Conservation (phyloP, 2,888 invertebrate species). For the Diarsia dahlii region DNA sequence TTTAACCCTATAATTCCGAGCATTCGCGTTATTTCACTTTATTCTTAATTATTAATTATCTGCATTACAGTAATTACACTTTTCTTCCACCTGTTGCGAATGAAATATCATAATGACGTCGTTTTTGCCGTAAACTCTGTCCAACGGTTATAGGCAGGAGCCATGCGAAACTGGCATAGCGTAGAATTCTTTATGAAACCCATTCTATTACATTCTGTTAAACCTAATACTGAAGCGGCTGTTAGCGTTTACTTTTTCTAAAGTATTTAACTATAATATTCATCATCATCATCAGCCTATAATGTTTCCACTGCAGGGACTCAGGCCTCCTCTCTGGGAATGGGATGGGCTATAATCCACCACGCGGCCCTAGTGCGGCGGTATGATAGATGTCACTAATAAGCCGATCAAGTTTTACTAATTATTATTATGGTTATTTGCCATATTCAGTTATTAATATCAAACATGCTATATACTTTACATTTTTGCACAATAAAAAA, state of each 20-base stretch:
- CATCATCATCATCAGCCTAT: too few species aligned
- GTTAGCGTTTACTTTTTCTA: background rate
- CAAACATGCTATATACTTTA: background rate
- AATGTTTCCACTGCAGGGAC: too few species aligned
- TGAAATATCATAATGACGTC: conserved; percentile 52
- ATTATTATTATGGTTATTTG: background rate
- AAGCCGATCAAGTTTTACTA: background rate
- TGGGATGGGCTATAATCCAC: too few species aligned
- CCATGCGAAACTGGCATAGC: conserved; percentile 32
- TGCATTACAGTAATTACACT: conserved; percentile 50
- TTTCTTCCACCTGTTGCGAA: conserved; percentile 46
- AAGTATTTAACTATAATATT: background rate
- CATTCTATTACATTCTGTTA: background rate
- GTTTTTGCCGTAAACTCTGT: conserved; percentile 22
- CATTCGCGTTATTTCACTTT: conserved; percentile 43
- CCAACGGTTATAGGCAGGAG: conserved; percentile 15
- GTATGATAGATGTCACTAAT: too few species aligned
- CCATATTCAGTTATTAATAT: background rate
- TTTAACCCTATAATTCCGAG: conserved; percentile 33
- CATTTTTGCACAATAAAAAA: background rate
- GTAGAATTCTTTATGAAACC: background rate
- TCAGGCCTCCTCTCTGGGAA: too few species aligned
- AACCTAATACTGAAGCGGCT: background rate
- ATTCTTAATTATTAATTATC: conserved; percentile 63
- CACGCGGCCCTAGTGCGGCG: too few species aligned